These are phyloP conservation scores for Sula dactylatra DNA, from an alignment of 2,113 vertebrate genomes.

Conservation along the genomic window DNA sequence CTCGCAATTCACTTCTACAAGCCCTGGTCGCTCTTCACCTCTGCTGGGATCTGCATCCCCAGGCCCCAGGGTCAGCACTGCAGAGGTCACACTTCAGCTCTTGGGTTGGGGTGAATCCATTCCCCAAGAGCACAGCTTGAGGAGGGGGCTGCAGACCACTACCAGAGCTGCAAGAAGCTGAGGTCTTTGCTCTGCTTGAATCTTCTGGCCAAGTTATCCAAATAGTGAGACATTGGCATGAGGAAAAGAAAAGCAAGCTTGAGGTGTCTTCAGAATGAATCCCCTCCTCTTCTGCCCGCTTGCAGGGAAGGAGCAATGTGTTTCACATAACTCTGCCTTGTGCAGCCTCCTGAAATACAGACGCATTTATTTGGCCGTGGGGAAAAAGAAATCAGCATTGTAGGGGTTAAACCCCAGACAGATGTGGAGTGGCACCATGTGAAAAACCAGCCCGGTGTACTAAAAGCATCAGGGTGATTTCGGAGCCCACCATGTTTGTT, in stretches of 20 bases:
- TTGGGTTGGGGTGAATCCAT: neutral
- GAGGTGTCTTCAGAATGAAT: neutral
- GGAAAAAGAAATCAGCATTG: neutral
- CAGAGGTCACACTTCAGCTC: neutral
- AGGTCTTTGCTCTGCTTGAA: neutral
- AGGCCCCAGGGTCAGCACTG: neutral
- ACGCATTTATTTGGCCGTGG: neutral
- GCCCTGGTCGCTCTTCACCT: neutral
- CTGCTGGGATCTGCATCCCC: neutral
- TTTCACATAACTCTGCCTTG: neutral
- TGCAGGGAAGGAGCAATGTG: neutral
- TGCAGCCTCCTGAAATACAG: neutral
- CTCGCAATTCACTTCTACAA: neutral
- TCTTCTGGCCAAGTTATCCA: neutral
- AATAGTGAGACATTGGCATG: fast-evolving
- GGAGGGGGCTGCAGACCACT: fast-evolving
- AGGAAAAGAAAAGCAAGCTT: neutral
- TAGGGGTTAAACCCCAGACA: neutral
- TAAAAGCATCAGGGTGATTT: neutral
- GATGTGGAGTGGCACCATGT: neutral
- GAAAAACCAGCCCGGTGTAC: neutral
- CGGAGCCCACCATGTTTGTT: neutral
- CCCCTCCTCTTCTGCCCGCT: neutral
- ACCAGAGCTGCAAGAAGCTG: neutral
- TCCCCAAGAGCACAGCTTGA: neutral